Evolutionary conservation across 2,113 vertebrate genomes (phyloP).

Genomic region (Salvelinus sp.): DNA sequence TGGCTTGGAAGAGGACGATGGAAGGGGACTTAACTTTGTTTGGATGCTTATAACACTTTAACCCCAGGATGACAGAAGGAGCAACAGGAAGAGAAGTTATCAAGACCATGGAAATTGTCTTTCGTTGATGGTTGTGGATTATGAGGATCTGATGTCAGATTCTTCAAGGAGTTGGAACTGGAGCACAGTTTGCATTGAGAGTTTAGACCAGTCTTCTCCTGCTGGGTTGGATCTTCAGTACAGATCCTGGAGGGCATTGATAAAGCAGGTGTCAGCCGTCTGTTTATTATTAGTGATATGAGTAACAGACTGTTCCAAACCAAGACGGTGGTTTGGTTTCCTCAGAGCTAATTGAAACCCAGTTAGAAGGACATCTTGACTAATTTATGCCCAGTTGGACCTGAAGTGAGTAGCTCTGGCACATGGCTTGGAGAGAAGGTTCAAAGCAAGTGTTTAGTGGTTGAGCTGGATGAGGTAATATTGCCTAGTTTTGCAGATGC

Average conservation of each 20-base stretch:
- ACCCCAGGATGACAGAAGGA: conserved; percentile 20
- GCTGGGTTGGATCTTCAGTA: neutral
- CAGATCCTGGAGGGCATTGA: conserved; percentile 24
- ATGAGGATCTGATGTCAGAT: conserved; percentile 14
- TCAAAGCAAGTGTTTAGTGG: conserved; percentile 55
- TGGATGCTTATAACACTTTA: conserved; percentile 36
- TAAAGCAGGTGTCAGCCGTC: neutral
- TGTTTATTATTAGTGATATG: neutral
- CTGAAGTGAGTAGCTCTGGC: neutral
- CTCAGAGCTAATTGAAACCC: conserved; percentile 28
- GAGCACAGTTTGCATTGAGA: conserved; percentile 8
- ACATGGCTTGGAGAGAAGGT: conserved; percentile 36
- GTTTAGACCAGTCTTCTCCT: neutral
- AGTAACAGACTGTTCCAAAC: conserved; percentile 19
- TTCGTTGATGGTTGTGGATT: conserved; percentile 9
- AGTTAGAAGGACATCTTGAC: neutral
- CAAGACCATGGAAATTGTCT: neutral
- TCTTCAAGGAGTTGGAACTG: conserved; percentile 16
- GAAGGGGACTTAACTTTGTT: conserved; percentile 27
- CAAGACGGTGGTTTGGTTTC: conserved; percentile 11
- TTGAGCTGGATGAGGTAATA: conserved; percentile 57
- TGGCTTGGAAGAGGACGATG: conserved; percentile 46
- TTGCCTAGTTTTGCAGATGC: conserved; percentile 42
- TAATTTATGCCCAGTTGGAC: conserved; percentile 23
- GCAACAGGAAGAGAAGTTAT: conserved; percentile 7